Conservation (phyloP, 1,140 invertebrate species). For the Oedothorax gibbosus region DNA sequence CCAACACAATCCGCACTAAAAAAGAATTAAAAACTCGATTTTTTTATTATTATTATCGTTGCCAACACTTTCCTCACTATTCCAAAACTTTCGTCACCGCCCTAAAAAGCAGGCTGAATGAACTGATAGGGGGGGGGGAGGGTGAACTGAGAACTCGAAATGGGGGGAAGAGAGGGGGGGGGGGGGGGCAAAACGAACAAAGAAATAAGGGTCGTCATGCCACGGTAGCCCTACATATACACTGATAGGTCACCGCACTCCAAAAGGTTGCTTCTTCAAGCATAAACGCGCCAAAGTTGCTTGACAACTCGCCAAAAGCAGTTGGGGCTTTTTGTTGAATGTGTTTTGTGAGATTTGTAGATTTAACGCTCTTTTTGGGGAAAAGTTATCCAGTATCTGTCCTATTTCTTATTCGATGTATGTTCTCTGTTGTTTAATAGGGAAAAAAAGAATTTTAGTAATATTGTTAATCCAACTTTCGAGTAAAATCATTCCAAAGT, state of each 20-base stretch:
- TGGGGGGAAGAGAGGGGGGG: too few species aligned
- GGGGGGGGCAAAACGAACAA: constrained; percentile 37
- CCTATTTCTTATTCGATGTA: too few species aligned
- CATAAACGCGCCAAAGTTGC: constrained; percentile 42
- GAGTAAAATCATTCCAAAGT: too few species aligned
- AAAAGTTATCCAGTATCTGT: too few species aligned
- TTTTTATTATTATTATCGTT: not conserved
- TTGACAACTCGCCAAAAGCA: constrained; percentile 44
- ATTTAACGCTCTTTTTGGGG: too few species aligned
- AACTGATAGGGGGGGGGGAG: constrained; percentile 2
- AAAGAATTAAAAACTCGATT: too few species aligned
- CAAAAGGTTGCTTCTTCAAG: constrained; percentile 9
- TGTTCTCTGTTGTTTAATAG: too few species aligned
- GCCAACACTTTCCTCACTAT: constrained; percentile 22
- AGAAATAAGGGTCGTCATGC: constrained; percentile 54
- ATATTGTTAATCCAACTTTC: too few species aligned
- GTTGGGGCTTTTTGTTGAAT: not conserved
- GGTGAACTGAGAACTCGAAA: not conserved
- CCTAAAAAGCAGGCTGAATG: constrained; percentile 42
- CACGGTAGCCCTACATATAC: constrained; percentile 59
- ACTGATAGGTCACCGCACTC: constrained; percentile 59
- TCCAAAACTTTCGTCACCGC: constrained; percentile 53
- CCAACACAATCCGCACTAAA: too few species aligned
- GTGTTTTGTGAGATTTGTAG: not conserved
- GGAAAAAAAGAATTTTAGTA: too few species aligned